Evolutionary conservation across 2,888 invertebrate genomes (phyloP), one percentile per base, ranked within the genome.

Genomic region (Halictus ligatus): DNA sequence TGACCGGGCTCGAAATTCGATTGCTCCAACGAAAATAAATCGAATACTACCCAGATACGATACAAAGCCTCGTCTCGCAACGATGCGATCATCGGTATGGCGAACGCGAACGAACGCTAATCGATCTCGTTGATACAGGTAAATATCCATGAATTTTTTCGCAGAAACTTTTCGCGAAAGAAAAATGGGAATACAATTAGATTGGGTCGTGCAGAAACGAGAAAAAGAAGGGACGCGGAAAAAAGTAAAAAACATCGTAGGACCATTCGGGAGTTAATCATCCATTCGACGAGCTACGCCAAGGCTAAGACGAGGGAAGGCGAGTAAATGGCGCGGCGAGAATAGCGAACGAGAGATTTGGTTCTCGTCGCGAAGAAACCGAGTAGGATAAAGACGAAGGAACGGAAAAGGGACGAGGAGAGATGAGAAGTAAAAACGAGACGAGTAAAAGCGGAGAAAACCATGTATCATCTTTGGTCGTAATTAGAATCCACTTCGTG

Each of bases 401-500:
- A 69, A 43, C 8, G n/a, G 58, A 13, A 6, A 29, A 35, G 35
- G 46, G 3, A 50, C 0, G 75, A 15, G 54, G 79, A 29, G 79
- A 29, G 35, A 67, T 0, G 81, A 69, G 48, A 79, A 29, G 25
- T 54, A 40, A 60, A 78, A 72, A 25, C 50, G 35, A 35, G 43
- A 58, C 43, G 79, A 54, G 84, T 75, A 83, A 90, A 85, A 79
- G 83, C 75, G 74, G 84, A 86, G 88, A 87, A 87, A 89, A 88
- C 82, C 89, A 83, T 72, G 85, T 85, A 85, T 91, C 88, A 89
- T 87, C 88, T 90, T 89, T 88, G 77, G 88, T 86, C 86, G 92
- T 92, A 93, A 93, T 93, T 93, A 93, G 93, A 93, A 92, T 93
- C 90, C 89, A 90, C 91, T 92, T 92, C 91, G 92, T 90, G 90